Base-by-base conservation (phyloP, 1,140 invertebrate genomes). In the Nomia melanderi region DNA sequence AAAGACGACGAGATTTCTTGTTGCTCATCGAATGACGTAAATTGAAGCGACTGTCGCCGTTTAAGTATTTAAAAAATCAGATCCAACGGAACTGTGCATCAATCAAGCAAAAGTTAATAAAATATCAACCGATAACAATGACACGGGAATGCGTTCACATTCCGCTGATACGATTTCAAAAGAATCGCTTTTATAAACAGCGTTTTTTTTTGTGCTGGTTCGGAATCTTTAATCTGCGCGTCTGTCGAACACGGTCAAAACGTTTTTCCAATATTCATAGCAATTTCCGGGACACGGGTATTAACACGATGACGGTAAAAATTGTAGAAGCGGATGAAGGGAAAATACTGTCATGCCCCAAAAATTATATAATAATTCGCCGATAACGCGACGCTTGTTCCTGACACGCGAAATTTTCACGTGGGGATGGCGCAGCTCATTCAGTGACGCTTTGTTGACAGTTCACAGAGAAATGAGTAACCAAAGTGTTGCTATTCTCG, bases 371-470 rank as follows among this genome's bases (percentile, higher is more conserved):
- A 59, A 47, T 67, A 47, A 75, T 75, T 73, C 33, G 6, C 29
- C 23, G 29, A 56, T 44, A 66, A 66, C 20, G 2, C 23, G 1
- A 17, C 17, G 60, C n/a, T 66, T 67, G 29, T 2, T n/a, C 2
- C 14, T 36, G 54, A 67, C 53, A 36, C 6, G 12, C n/a, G 73
- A 59, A 29, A 59, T 69, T 59, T 67, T 54, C n/a, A 36, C 20
- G 47, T 20, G 20, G 3, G 59, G 31, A 36, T 23, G 29, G 9
- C 23, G 33, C 36, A n/a, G 57, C 65, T 75, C 41, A 1, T 6
- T 17, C 47, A 25, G 4, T 12, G 14, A 73, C 25, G 12, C 20
- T 11, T 39, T 41, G 20, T 36, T 54, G 20, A 56, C 60, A 12
- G 20, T 73, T 54, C 41, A 53, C 23, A 20, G 59, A 11, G 20